A percentile compares a stretch with the other conserved stretches of the same genome.
phyloP scores from a whole-genome alignment of 2,888 invertebrate species.

The Meta bourneti region DNA sequence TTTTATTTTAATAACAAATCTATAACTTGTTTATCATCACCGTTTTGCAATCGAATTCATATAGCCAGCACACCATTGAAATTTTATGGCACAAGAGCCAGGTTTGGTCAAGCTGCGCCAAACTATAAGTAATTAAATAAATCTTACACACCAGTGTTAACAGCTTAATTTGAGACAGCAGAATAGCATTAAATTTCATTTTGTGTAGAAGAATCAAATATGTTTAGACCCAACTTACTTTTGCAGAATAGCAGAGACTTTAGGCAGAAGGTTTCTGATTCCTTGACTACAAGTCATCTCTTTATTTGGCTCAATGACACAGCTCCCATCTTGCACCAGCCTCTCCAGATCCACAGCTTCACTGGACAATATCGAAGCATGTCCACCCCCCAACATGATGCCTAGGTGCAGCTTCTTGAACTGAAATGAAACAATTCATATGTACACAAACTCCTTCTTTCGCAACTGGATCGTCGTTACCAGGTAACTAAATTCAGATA shows the following conservation, averaged over 20 bases:
- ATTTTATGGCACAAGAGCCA: too few species aligned
- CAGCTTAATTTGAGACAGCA: too few species aligned
- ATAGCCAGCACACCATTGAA: too few species aligned
- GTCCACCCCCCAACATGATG: conserved; percentile 80
- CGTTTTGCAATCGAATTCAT: too few species aligned
- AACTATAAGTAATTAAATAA: too few species aligned
- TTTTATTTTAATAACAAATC: too few species aligned
- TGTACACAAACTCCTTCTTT: neutral
- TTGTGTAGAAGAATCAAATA: too few species aligned
- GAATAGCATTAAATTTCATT: too few species aligned
- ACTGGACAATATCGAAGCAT: conserved; percentile 79
- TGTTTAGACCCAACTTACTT: conserved; percentile 30
- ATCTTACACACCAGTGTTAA: too few species aligned
- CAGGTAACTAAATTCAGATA: neutral
- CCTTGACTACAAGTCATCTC: neutral
- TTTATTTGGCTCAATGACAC: conserved; percentile 64
- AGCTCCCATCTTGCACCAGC: conserved; percentile 78
- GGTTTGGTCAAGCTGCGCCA: too few species aligned
- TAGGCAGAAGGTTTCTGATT: neutral
- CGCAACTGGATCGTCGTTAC: too few species aligned
- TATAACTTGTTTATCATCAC: too few species aligned
- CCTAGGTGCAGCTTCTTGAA: conserved; percentile 80
- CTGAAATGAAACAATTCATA: conserved; percentile 77
- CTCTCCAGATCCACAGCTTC: conserved; percentile 76
- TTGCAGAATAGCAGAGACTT: conserved; percentile 20